Evolutionary conservation across 23 tunicate genomes (phyloP), one percentile per base, ranked within the genome.

Genomic region (Halocynthia aurantium): DNA sequence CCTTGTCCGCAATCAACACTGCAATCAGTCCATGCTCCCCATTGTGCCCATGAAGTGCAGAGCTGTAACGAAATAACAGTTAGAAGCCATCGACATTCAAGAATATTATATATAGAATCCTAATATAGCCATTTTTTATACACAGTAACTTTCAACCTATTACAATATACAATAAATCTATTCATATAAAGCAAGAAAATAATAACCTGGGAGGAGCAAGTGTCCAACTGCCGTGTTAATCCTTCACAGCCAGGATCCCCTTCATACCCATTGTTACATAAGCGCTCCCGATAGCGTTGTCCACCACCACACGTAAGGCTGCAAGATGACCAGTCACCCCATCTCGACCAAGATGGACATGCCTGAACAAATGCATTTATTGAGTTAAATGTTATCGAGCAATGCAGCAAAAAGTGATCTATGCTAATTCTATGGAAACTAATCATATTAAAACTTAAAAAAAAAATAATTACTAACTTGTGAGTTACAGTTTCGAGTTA

Each of bases 1-100:
- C 98, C 98, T 6, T 76, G 52, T 10, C 92, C 98, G 58, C 98
- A 92, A 22, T 85, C 78, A 8, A 70, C 75, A 55, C 82, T 61
- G 72, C 94, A 94, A 19, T 53, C 51, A 7, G 82, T 8, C 95
- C 95, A 94, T 0, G 73, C 18, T 22, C 57, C 20, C 99, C 99
- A 94, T 44, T 80, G 62, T 50, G 82, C 78, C 85, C 94, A 94
- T 63, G 44, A 74, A 44, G 92, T 77, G 52, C 98, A 92, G 12
- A 12, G n/a, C 78, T 74, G 63, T 31, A 31, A 31, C 2, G 44
- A 31, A 31, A 31, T 31, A 31, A 31, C 4, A 31, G 44, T 31
- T 31, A 4, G 44, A 31, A 31, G 1, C 44, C 44, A 31, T 31
- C 44, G 44, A 31, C 44, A 31, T n/a, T n/a, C n/a, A n/a, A n/a